Evolutionary conservation across 2,113 vertebrate genomes (phyloP).

Genomic region (Lepisosteus oculatus): DNA sequence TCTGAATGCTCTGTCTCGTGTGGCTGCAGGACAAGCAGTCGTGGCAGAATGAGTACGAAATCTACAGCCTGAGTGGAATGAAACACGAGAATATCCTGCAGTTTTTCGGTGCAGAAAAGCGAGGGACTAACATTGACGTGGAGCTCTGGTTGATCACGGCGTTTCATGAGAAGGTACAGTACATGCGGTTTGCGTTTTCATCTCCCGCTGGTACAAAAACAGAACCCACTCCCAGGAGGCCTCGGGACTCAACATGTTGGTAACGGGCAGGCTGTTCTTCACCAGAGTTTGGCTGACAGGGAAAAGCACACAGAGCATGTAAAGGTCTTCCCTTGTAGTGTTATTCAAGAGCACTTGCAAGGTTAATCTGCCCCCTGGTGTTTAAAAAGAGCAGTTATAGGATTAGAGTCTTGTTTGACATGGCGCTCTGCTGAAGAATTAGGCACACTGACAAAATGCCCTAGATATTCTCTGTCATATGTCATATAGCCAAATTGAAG

Average conservation of each 20-base stretch:
- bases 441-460: too few relatives aligned
- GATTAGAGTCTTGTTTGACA: neutral
- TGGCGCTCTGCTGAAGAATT: too few relatives aligned
- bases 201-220: neutral
- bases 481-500: neutral
- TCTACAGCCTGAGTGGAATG: constrained; percentile 92
- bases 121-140: constrained; percentile 87
- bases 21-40: constrained; percentile 87
- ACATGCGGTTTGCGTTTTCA: neutral
- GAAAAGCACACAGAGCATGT: neutral
- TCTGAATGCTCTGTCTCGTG: neutral
- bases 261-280: neutral
- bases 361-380: constrained; percentile 46
- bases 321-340: too few relatives aligned
- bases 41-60: constrained; percentile 98
- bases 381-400: neutral
- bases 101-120: constrained; percentile 93
- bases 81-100: constrained; percentile 94
- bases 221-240: neutral
- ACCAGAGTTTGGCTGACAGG: neutral
- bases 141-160: constrained; percentile 95
- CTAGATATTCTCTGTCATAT: constrained; percentile 4
- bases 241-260: neutral
- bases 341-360: neutral
- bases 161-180: constrained; percentile 96